Evolutionary conservation across 2,888 invertebrate species (phyloP), one percentile per base, ranked within the genome.

Genomic region (Tanaodytes sp.): DNA sequence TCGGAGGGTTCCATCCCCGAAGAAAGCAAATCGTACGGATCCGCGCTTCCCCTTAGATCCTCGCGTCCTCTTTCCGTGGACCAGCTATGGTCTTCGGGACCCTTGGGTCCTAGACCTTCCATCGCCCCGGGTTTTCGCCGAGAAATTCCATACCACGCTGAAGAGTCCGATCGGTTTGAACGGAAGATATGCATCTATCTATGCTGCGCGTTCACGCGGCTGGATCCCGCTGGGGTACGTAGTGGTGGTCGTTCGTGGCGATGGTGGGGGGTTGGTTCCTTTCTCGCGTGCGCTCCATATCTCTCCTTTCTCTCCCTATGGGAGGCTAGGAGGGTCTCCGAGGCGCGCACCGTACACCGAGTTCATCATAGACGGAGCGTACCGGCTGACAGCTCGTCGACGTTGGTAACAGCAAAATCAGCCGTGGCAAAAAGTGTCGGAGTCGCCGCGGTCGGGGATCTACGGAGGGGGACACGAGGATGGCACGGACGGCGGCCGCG

Each of bases 331-430:
- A 76, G 74, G 76, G 75, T 71, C 73, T 75, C 77, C 75, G 75
- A 73, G 74, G 76, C 72, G 79, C 78, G 79, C 79, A 79, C 76
- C 78, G 82, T 78, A 81, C 80, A 80, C 77, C 77, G 79, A 82
- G 81, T 81, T 80, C 81, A 77, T 82, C 82, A 81, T 81, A 81
- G 80, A 80, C 79, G 77, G 79, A 77, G 75, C 76, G 76, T 80
- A 82, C 78, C 77, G 73, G 69, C 79, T 80, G 81, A 82, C 81
- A 81, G 81, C 77, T 75, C 75, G 75, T 75, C 76, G 72, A 70
- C 70, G 73, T 73, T 64, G 68, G 64, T 57, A 64, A 61, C 58
- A 69, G 71, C 73, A 70, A 71, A 76, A 75, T 76, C 79, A 76
- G 76, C 77, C 74, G 77, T 75, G 69, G 73, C 73, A 73, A 40